Percentiles rank a stretch among this genome's conserved stretches.
Evolutionary conservation across 2,888 invertebrate genomes (phyloP).

Genomic region (Fissipunctia ypsillon): DNA sequence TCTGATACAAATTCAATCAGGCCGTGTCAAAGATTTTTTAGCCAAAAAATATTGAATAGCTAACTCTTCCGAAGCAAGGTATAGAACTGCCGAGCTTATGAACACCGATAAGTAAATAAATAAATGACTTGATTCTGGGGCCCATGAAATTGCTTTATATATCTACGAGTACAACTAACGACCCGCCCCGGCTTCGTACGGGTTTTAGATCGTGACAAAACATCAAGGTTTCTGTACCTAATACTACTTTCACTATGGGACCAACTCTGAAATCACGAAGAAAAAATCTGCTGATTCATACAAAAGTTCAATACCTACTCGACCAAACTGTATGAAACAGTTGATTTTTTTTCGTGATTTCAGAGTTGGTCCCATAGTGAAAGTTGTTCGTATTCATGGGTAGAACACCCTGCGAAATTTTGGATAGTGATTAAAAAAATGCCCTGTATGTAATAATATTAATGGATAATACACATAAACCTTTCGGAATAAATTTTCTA

Average conservation of each 20-base stretch:
- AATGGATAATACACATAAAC: neutral
- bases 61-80: slow-evolving; percentile 16
- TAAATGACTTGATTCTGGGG: neutral
- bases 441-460: no score
- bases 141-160: neutral
- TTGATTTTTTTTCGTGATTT: no score
- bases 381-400: no score
- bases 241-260: no score
- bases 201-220: neutral
- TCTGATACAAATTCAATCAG: slow-evolving; percentile 56
- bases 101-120: slow-evolving; percentile 25
- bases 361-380: no score
- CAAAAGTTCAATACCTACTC: no score
- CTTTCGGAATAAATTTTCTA: neutral
- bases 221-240: neutral
- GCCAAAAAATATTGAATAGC: slow-evolving; percentile 6
- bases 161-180: neutral
- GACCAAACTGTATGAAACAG: no score
- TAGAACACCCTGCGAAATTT: no score
- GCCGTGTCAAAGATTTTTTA: slow-evolving; percentile 13
- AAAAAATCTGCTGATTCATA: no score
- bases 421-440: no score
- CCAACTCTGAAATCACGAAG: no score
- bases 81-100: neutral
- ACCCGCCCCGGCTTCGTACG: neutral